phyloP scores from a whole-genome alignment of 2,113 vertebrate species.

The Aleadryas rufinucha region DNA sequence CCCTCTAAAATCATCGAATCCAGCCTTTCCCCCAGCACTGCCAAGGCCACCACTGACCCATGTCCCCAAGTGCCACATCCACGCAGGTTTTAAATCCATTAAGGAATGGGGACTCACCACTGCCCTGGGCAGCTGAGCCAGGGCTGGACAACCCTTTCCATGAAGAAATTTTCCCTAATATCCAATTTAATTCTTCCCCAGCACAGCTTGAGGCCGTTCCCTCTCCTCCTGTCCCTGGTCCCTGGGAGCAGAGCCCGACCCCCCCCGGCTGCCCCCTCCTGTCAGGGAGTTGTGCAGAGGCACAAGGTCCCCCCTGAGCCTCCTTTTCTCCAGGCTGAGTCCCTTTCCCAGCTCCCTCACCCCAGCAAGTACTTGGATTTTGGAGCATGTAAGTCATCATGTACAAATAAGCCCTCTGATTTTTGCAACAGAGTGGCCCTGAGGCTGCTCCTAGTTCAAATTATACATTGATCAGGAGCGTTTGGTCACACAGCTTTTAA shows the following conservation, averaged over 20 bases:
- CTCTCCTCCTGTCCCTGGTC: not conserved
- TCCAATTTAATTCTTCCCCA: accelerated
- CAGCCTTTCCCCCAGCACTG: not conserved
- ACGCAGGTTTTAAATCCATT: accelerated
- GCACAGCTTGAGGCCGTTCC: accelerated
- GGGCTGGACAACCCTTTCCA: accelerated
- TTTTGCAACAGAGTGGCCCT: not conserved
- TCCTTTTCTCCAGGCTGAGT: not conserved
- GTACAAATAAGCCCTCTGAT: not conserved
- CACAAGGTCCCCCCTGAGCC: not conserved
- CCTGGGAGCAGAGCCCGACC: accelerated
- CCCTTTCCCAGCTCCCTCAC: not conserved
- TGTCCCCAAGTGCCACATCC: not conserved
- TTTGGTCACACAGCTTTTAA: not conserved
- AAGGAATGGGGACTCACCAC: accelerated
- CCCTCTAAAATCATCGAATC: too few species aligned
- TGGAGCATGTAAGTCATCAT: not conserved
- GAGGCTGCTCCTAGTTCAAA: not conserved
- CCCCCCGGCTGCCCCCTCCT: not conserved
- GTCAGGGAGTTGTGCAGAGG: not conserved
- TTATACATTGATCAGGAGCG: accelerated
- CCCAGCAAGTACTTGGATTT: not conserved
- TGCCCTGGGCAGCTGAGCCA: not conserved
- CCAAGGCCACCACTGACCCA: not conserved
- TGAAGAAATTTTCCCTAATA: not conserved